Evolutionary conservation across 2,888 invertebrate species (phyloP).

Genomic region (Calliscelio sp.): DNA sequence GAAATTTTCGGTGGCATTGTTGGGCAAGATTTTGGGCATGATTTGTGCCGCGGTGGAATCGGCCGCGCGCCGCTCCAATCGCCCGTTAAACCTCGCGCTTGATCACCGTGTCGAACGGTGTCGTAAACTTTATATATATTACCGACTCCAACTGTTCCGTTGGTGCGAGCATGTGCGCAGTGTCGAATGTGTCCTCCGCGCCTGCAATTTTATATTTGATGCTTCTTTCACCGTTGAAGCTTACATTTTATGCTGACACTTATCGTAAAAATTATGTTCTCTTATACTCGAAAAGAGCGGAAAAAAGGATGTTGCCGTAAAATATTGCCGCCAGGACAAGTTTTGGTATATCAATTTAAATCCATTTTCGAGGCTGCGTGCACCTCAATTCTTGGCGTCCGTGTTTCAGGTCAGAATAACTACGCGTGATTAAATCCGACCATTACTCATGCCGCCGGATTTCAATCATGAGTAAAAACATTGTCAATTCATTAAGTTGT

Average conservation of each 20-base stretch:
- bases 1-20: constrained; percentile 50
- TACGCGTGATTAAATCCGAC: too few relatives aligned
- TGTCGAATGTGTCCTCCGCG: constrained; percentile 59
- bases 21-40: constrained; percentile 72
- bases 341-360: constrained; percentile 57
- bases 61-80: constrained; percentile 75
- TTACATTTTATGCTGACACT: constrained; percentile 69
- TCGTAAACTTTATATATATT: constrained; percentile 82
- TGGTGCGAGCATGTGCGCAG: constrained; percentile 58
- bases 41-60: constrained; percentile 72
- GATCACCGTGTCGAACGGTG: constrained; percentile 85
- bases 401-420: too few relatives aligned
- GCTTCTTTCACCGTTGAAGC: constrained; percentile 67
- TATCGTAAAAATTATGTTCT: constrained; percentile 65
- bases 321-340: constrained; percentile 41
- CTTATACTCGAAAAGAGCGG: constrained; percentile 50
- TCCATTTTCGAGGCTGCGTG: constrained; percentile 26
- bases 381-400: too few relatives aligned
- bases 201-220: constrained; percentile 69
- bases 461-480: too few relatives aligned
- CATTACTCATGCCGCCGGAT: too few relatives aligned
- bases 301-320: constrained; percentile 48
- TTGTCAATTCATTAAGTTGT: too few relatives aligned
- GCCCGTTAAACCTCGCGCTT: constrained; percentile 85
- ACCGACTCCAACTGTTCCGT: constrained; percentile 78